Percentiles rank a stretch among this genome's conserved stretches.
phyloP scores from a whole-genome alignment of 2,888 invertebrate genomes.

The Harmothoe impar region DNA sequence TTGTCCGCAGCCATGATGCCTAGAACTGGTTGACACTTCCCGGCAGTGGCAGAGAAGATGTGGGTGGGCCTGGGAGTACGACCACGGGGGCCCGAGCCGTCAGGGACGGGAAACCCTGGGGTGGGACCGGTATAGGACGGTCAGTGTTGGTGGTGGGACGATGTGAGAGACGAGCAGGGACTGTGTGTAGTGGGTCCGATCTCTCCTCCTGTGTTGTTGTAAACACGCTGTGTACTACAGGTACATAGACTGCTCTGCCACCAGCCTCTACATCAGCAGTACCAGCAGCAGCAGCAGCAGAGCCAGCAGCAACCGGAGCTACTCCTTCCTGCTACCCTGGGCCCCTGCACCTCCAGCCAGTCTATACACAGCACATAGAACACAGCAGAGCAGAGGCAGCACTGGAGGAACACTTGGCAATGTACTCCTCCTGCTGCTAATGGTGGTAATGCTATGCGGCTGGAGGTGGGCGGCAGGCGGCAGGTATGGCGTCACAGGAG shows the following conservation, averaged over 20 bases:
- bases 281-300: constrained; percentile 21
- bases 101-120: not conserved
- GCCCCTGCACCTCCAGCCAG: not conserved
- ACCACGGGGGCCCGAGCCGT: not conserved
- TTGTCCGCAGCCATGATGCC: constrained; percentile 48
- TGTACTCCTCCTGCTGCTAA: not conserved
- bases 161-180: not conserved
- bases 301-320: not conserved
- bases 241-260: not conserved
- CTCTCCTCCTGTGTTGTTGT: not conserved
- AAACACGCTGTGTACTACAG: constrained; percentile 26
- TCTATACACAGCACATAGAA: too few relatives aligned
- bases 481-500: not conserved
- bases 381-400: too few relatives aligned
- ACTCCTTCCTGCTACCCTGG: not conserved
- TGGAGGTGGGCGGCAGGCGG: not conserved
- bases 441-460: not conserved
- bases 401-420: too few relatives aligned
- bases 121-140: not conserved
- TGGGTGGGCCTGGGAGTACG: not conserved
- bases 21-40: constrained; percentile 39
- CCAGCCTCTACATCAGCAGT: too few relatives aligned
- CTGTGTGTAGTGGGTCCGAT: not conserved
- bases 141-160: not conserved
- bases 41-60: not conserved